Base-by-base conservation (phyloP, 2,797 vertebrate genomes). In the Siniperca undulata region DNA sequence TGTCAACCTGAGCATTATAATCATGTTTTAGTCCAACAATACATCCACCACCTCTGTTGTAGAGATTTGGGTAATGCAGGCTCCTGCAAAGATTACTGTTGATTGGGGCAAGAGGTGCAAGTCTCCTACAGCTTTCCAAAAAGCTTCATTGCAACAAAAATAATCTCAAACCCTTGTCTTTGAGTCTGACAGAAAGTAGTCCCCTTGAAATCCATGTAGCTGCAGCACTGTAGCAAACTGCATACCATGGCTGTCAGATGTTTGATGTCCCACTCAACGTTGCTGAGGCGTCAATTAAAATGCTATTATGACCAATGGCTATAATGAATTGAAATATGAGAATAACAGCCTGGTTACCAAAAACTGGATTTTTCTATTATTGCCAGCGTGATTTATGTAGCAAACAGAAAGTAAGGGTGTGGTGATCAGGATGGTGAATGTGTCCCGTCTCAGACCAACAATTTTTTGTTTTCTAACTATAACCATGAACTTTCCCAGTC, bases 1-100 rank as follows among this genome's bases (percentile, higher is more conserved):
- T 60, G 20, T 52, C 27, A 80, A 44, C 19, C 8, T 30, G 30
- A n/a, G 52, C 1, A 7, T 81, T 58, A 40, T 30, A 17, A n/a
- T 50, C 22, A 13, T 75, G 24, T 38, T 72, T 75, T 30, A 16
- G 0, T 55, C 10, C 10, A 69, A 77, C 17, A 53, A 34, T 82
- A 78, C 78, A 67, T 19, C 50, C 52, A 59, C 7, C 7, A 6
- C 3, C 40, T 70, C 58, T 27, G 24, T 3, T 62, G 27, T 42
- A 56, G 3, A 52, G 14, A 62, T 76, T 13, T 66, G 67, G 40
- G n/a, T 22, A 56, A 66, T 60, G 5, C 7, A 19, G 36, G 70
- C 19, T 66, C 34, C 17, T 66, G 46, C 12, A 70, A 73, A 73
- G 50, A 60, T 42, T 34, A 36, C 3, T 38, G 1, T 56, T 62